These are phyloP conservation scores for Tetragonula carbonaria DNA, from an alignment of 2,888 invertebrate genomes.

Conservation along the genomic window DNA sequence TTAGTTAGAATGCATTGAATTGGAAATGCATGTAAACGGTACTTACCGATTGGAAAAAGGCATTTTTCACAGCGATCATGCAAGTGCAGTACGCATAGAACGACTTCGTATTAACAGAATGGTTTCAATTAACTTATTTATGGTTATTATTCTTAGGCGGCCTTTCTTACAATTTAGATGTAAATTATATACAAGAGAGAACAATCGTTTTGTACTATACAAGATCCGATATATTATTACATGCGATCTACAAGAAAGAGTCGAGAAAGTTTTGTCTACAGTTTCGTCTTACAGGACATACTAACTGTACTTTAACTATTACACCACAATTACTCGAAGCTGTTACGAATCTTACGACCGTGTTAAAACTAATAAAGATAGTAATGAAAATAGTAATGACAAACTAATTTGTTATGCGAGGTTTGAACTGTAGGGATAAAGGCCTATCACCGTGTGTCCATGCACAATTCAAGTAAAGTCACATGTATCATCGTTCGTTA, in stretches of 20 bases:
- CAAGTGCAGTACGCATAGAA: conserved; percentile 65
- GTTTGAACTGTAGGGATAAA: conserved; percentile 29
- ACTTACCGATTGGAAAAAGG: conserved; percentile 67
- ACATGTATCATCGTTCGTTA: neutral
- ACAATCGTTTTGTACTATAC: conserved; percentile 4
- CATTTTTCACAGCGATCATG: conserved; percentile 64
- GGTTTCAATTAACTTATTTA: conserved; percentile 12
- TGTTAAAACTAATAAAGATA: neutral
- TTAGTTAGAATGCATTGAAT: conserved; percentile 56
- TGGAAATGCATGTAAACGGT: conserved; percentile 57
- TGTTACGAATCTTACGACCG: neutral
- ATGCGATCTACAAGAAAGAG: conserved; percentile 41
- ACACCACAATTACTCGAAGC: neutral
- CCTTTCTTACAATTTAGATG: conserved; percentile 30
- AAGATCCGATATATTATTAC: conserved; percentile 28
- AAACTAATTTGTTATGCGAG: neutral
- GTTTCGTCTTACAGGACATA: neutral
- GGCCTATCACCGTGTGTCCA: conserved; percentile 56
- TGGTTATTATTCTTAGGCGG: neutral
- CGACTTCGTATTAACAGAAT: conserved; percentile 41
- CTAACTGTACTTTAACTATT: neutral
- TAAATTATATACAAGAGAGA: conserved; percentile 39
- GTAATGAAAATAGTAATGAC: neutral
- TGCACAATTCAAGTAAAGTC: conserved; percentile 40
- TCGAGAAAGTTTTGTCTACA: conserved; percentile 29